Conservation (phyloP, 2,797 vertebrate species). For the Lagodon rhomboides region DNA sequence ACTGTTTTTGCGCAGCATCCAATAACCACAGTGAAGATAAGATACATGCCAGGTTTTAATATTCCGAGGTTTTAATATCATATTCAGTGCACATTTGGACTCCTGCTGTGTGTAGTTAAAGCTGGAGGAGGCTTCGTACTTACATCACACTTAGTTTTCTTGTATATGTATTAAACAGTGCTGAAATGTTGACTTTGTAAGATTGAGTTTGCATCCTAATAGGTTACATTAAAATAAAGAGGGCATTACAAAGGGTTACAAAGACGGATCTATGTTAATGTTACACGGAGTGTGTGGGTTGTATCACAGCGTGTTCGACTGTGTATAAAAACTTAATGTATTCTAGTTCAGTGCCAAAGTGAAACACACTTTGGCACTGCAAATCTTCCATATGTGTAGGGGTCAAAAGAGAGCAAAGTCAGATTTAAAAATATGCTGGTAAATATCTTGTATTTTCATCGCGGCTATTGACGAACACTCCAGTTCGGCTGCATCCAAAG, state of each 20-base stretch:
- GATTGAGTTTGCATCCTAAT: constrained; percentile 12
- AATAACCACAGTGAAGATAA: constrained; percentile 31
- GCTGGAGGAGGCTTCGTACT: not conserved
- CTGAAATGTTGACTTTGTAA: not conserved
- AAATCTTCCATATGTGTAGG: not conserved
- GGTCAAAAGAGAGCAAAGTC: not conserved
- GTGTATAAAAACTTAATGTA: constrained; percentile 10
- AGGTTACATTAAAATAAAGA: constrained; percentile 10
- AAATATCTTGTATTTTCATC: not conserved
- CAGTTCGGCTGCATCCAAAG: constrained; percentile 14
- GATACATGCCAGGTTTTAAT: constrained; percentile 25
- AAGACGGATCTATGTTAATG: constrained; percentile 1
- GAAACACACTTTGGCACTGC: not conserved
- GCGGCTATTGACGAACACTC: constrained; percentile 37
- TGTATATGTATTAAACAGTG: not conserved
- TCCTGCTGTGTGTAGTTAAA: not conserved
- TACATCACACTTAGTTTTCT: not conserved
- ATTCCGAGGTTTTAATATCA: constrained; percentile 10
- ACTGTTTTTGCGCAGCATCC: constrained; percentile 2
- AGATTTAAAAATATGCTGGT: not conserved
- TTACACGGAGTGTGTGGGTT: constrained; percentile 26
- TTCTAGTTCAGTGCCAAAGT: constrained; percentile 17
- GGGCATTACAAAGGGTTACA: not conserved
- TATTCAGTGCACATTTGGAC: constrained; percentile 8
- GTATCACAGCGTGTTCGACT: constrained; percentile 6